Evolutionary conservation across 2,113 vertebrate species (phyloP), one percentile per base, ranked within the genome.

Genomic region (Misgurnus mizolepis): DNA sequence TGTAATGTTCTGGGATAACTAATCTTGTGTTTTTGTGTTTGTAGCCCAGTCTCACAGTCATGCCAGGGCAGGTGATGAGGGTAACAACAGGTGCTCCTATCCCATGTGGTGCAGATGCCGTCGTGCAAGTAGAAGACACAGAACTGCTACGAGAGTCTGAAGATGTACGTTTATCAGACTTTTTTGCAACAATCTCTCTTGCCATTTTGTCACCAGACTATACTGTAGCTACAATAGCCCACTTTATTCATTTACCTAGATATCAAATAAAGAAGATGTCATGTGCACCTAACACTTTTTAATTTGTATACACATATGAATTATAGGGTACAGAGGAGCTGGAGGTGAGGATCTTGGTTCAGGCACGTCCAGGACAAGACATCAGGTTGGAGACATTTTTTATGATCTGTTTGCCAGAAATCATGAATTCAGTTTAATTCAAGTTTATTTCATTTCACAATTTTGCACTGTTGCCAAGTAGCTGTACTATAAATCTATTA

Each of bases 51-150:
- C 96, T 97, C 83, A 99, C 98, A 45, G 97, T 99, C 85, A 99
- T 99, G 97, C 98, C 97, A 47, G 98, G 98, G 84, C 98, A 99
- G 89, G 97, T 99, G 88, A 99, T 99, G 98, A 93, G 98, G 17
- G 98, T 99, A 86, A 99, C 98, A 71, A 99, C 98, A 0, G 98
- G 98, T 71, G 98, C 98, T 89, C 97, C 98, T n/a, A 98, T 99
- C 86, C 98, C 98, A 56, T 99, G 98, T 70, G 98, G 98, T 89
- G 98, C 98, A 74, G 98, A 99, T 47, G 97, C 98, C 40, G 98
- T 99, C 83, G 98, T 99, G 53, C 98, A 99, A 90, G 96, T 99
- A 49, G 98, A 99, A 90, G 98, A 99, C 43, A 99, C 98, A 0
- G 97, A 99, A 90, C 95, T 99, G 78, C 96, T 99, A 89, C 93